These are phyloP conservation scores for Urechis unicinctus DNA, from an alignment of 2,888 invertebrate genomes.

Conservation along the genomic window DNA sequence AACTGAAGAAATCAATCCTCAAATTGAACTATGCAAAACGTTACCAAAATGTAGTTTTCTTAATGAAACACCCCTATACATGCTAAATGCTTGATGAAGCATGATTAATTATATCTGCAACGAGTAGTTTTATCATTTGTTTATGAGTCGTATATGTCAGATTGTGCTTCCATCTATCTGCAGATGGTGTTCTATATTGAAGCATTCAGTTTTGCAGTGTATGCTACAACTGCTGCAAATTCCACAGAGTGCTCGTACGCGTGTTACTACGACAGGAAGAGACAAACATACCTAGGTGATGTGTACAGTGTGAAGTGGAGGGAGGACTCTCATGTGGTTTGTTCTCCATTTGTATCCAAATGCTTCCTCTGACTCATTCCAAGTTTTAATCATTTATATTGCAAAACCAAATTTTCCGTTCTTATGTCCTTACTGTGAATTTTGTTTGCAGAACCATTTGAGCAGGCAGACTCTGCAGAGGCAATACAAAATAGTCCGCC, in stretches of 20 bases:
- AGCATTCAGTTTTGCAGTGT: conserved; percentile 46
- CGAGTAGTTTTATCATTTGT: no score
- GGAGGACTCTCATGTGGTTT: conserved; percentile 54
- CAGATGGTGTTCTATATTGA: conserved; percentile 60
- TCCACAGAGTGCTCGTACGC: conserved; percentile 58
- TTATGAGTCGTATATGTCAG: no score
- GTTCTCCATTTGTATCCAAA: not conserved
- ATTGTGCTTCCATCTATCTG: not conserved
- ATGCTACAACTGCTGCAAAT: conserved; percentile 60
- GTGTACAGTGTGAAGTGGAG: conserved; percentile 61
- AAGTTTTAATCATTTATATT: not conserved
- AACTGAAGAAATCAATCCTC: no score
- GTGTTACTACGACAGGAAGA: conserved; percentile 56
- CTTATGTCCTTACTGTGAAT: not conserved
- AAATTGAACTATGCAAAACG: no score
- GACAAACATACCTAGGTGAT: conserved; percentile 58
- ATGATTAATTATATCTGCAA: no score
- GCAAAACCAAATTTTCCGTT: not conserved
- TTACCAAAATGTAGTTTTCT: no score
- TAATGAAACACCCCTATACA: no score
- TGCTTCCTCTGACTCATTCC: not conserved
- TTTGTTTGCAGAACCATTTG: conserved; percentile 50
- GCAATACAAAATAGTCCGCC: conserved; percentile 52
- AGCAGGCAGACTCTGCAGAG: conserved; percentile 53
- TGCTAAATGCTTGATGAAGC: no score